Base-by-base conservation (phyloP, 2,888 invertebrate genomes). In the Erynnis tages region DNA sequence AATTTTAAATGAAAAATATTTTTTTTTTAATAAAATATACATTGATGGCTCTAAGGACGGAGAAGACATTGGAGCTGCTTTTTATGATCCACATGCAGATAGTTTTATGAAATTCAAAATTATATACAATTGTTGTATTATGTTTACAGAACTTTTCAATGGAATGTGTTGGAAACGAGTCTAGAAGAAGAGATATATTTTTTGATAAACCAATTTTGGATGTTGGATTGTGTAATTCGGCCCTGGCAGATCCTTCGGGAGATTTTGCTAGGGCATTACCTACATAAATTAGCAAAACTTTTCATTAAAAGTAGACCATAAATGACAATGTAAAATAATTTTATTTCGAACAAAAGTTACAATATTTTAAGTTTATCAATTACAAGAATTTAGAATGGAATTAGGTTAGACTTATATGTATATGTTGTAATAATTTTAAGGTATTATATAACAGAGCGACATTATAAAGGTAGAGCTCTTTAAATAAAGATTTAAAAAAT, bases 41-140 rank as follows among this genome's bases (percentile, higher is more conserved):
- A 32, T 14, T 14, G 32, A 32, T 32, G 32, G 32, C 8, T 32
- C 32, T 2, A 32, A 32, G 14, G 32, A 32, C 14, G 13, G 3
- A 2, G 7, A 32, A 14, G 7, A 14, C 4, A 14, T 14, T 14
- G 32, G 14, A 8, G 32, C 32, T 32, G 32, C 13, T 4, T 32
- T 32, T 32, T 32, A 14, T 14, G 32, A 32, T 14, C 2, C 32
- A 7, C 32, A 32, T 3, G n/a, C 32, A 1, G 14, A 32, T 14
- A 14, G 30, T 6, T 30, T 30, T 30, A 30, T 30, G 30, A 30
- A 30, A 6, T 30, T 30, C 30, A 30, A 30, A 30, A 30, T 30
- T 13, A 30, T 13, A 2, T 30, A 30, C 13, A 13, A 30, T 55
- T 32, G 54, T 10, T 17, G 37, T 17, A 19, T 32, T 32, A 32